Evolutionary conservation across 2,888 invertebrate species (phyloP).

Genomic region (Synanthedon andrenaeformis): DNA sequence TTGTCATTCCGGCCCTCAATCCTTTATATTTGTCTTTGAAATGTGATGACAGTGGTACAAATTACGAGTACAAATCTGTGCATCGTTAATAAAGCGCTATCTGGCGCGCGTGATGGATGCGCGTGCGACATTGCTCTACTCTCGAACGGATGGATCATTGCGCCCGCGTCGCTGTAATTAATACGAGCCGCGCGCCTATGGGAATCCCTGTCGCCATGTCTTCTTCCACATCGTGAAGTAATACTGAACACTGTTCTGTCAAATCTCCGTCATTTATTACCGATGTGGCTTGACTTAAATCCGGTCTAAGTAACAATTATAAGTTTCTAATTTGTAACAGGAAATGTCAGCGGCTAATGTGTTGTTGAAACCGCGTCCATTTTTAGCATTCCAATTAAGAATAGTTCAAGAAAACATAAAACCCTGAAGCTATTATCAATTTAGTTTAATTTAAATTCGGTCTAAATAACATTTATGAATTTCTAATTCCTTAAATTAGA

Average conservation of each 20-base stretch:
- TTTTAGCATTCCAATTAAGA: background rate
- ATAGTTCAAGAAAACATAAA: too few species aligned
- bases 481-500: slow-evolving; percentile 4
- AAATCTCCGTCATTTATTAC: slow-evolving; percentile 36
- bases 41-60: slow-evolving; percentile 71
- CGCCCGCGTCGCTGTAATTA: slow-evolving; percentile 42
- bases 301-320: slow-evolving; percentile 30
- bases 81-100: slow-evolving; percentile 65
- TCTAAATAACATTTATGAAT: slow-evolving; percentile 29
- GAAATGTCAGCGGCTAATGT: slow-evolving; percentile 10
- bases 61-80: slow-evolving; percentile 68
- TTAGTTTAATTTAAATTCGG: slow-evolving; percentile 18
- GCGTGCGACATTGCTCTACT: slow-evolving; percentile 23
- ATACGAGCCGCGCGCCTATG: slow-evolving; percentile 50
- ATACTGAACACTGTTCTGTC: slow-evolving; percentile 46
- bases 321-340: slow-evolving; percentile 21
- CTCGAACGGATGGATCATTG: slow-evolving; percentile 43
- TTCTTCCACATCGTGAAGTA: slow-evolving; percentile 50
- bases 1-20: slow-evolving; percentile 67
- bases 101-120: slow-evolving; percentile 62
- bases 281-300: slow-evolving; percentile 15
- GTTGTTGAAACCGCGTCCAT: background rate
- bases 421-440: slow-evolving; percentile 13
- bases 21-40: slow-evolving; percentile 71
- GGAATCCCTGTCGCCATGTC: slow-evolving; percentile 58